These are phyloP conservation scores for Casuarius casuarius DNA, from an alignment of 2,113 vertebrate genomes.

Conservation along the genomic window DNA sequence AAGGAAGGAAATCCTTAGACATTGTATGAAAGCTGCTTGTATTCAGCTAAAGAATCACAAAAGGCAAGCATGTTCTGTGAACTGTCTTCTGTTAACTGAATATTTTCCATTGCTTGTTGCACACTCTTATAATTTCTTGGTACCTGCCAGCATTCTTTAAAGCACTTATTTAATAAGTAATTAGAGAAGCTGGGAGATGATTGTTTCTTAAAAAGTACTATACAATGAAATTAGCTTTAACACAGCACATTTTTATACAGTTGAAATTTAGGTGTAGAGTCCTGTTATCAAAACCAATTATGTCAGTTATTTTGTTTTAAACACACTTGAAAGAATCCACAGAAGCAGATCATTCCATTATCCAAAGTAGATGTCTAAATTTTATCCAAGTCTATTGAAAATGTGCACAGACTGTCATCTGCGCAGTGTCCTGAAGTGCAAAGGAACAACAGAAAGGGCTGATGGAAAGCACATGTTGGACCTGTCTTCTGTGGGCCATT, in stretches of 20 bases:
- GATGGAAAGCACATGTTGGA: background rate
- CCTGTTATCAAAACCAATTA: background rate
- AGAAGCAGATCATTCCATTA: background rate
- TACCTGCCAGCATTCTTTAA: background rate
- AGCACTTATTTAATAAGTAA: background rate
- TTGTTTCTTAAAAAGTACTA: background rate
- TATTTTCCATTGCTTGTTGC: background rate
- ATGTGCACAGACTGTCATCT: background rate
- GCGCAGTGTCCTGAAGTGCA: background rate
- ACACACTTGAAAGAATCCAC: background rate
- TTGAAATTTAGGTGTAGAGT: background rate
- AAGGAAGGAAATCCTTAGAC: slow-evolving; percentile 26
- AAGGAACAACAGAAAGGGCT: background rate
- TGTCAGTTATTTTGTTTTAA: background rate
- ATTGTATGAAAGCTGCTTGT: background rate
- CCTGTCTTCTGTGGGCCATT: fast-evolving
- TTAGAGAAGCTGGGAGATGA: background rate
- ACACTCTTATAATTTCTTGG: background rate
- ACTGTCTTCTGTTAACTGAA: background rate
- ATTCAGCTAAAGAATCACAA: background rate
- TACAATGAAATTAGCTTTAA: background rate
- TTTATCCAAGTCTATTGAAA: background rate
- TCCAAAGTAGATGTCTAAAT: background rate
- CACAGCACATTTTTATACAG: background rate
- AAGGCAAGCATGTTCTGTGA: background rate